A percentile compares a stretch with the other conserved stretches of the same genome.
Evolutionary conservation across 2,113 vertebrate genomes (phyloP).

Genomic region (Xenotilapia caudafasciata): DNA sequence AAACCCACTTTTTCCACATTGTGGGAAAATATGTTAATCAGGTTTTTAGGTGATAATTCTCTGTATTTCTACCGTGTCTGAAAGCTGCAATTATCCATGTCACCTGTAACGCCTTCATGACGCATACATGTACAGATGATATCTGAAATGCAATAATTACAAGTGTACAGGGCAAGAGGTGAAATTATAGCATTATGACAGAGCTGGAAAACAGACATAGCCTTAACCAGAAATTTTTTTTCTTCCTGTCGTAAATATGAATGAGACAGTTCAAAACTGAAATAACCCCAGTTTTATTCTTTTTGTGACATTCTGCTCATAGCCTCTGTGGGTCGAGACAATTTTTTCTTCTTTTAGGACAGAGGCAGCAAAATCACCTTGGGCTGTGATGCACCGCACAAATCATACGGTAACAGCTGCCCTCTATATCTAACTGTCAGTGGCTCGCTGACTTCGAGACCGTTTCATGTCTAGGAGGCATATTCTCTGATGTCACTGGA

Average conservation of each 20-base stretch:
- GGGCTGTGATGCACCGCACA: conserved; percentile 16
- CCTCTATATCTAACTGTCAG: conserved; percentile 46
- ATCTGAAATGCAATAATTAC: neutral
- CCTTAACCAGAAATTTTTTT: neutral
- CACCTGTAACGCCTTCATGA: neutral
- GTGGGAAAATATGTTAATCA: neutral
- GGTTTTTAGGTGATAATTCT: neutral
- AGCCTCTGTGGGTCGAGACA: neutral
- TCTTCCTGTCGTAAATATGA: neutral
- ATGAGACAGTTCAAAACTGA: neutral
- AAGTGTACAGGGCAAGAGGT: neutral
- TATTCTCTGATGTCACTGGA: conserved; percentile 42
- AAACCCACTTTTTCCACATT: neutral
- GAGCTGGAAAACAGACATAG: neutral
- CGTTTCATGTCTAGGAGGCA: conserved; percentile 48
- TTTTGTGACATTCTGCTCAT: conserved; percentile 5
- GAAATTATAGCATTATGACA: neutral
- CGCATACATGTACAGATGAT: neutral
- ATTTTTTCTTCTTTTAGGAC: neutral
- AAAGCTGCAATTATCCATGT: neutral
- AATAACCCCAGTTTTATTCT: neutral
- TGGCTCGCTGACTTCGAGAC: conserved; percentile 30
- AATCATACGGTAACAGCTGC: conserved; percentile 38
- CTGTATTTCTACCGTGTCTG: neutral
- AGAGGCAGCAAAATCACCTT: conserved; percentile 34